These are phyloP conservation scores for Brachypalpus laphriformis DNA, from an alignment of 2,888 invertebrate genomes.

Conservation along the genomic window DNA sequence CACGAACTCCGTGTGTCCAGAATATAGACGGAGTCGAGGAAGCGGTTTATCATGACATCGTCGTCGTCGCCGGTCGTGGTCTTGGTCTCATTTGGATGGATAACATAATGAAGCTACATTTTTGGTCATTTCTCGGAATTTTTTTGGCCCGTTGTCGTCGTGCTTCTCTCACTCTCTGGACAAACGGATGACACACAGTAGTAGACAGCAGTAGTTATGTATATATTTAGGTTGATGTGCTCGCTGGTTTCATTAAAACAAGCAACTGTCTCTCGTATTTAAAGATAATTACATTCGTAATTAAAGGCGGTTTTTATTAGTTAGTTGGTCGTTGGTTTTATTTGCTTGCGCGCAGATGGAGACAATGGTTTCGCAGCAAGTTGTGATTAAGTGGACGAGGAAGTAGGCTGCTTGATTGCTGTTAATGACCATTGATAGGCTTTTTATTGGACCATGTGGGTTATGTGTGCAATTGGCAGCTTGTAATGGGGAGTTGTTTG, in stretches of 20 bases:
- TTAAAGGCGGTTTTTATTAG: conserved; percentile 70
- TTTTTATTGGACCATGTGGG: conserved; percentile 59
- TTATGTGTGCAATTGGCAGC: background rate
- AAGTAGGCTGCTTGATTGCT: conserved; percentile 64
- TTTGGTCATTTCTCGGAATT: conserved; percentile 66
- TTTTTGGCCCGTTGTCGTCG: conserved; percentile 1
- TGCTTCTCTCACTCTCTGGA: conserved; percentile 1
- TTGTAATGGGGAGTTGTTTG: conserved; percentile 21
- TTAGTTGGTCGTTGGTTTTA: conserved; percentile 41
- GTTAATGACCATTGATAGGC: conserved; percentile 67
- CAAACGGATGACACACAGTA: conserved; percentile 12
- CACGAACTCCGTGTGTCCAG: conserved; percentile 46
- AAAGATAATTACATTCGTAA: conserved; percentile 69
- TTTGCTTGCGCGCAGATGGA: conserved; percentile 16
- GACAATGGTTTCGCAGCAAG: conserved; percentile 21
- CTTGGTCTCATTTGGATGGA: conserved; percentile 56
- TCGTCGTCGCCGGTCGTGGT: conserved; percentile 45
- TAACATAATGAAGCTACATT: conserved; percentile 67
- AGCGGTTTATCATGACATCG: conserved; percentile 60
- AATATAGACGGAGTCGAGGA: conserved; percentile 12
- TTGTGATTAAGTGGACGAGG: conserved; percentile 64
- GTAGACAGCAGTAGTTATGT: background rate
- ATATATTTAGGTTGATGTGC: conserved; percentile 37
- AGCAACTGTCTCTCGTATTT: conserved; percentile 63
- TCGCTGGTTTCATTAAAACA: conserved; percentile 57